These are phyloP conservation scores for Oostethus manadensis DNA, from an alignment of 2,113 vertebrate species.

Conservation along the genomic window DNA sequence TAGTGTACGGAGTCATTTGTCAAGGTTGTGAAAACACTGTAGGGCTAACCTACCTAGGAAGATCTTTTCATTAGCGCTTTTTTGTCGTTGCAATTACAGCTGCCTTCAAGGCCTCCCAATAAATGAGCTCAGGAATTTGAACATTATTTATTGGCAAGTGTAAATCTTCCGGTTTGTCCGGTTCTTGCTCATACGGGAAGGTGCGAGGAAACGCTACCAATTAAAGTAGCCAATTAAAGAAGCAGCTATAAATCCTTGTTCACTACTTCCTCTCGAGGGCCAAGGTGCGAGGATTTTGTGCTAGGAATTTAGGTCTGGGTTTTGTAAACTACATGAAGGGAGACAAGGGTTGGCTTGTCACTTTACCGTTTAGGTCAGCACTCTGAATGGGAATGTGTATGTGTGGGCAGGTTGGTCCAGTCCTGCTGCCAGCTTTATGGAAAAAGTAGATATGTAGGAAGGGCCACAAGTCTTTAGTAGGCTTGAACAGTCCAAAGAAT, in stretches of 20 bases:
- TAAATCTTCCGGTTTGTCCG: conserved; percentile 25
- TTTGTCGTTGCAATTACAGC: conserved; percentile 29
- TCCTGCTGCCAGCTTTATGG: conserved; percentile 41
- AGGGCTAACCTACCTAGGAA: conserved; percentile 24
- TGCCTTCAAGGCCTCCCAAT: conserved; percentile 27
- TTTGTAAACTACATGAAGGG: conserved; percentile 45
- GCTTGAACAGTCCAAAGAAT: too few species aligned
- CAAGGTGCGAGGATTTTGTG: conserved; percentile 19
- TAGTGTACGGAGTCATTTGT: conserved; percentile 54
- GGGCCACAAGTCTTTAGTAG: conserved; percentile 23
- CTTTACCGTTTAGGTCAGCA: conserved; percentile 45
- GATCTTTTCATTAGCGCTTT: conserved; percentile 44
- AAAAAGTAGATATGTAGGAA: conserved; percentile 48
- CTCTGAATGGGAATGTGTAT: not conserved
- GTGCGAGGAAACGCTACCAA: conserved; percentile 6
- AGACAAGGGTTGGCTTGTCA: conserved; percentile 36
- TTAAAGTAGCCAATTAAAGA: conserved; percentile 34
- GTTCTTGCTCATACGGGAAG: conserved; percentile 1
- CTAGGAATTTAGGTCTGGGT: conserved; percentile 43
- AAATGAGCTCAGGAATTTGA: conserved; percentile 8
- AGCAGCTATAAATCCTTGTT: conserved; percentile 30
- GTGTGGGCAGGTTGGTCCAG: conserved; percentile 41
- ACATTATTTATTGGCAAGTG: conserved; percentile 16
- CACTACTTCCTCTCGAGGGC: conserved; percentile 24
- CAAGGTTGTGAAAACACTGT: conserved; percentile 55